Evolutionary conservation across 2,888 invertebrate species (phyloP), one percentile per base, ranked within the genome.

Genomic region (Bellardia bayeri): DNA sequence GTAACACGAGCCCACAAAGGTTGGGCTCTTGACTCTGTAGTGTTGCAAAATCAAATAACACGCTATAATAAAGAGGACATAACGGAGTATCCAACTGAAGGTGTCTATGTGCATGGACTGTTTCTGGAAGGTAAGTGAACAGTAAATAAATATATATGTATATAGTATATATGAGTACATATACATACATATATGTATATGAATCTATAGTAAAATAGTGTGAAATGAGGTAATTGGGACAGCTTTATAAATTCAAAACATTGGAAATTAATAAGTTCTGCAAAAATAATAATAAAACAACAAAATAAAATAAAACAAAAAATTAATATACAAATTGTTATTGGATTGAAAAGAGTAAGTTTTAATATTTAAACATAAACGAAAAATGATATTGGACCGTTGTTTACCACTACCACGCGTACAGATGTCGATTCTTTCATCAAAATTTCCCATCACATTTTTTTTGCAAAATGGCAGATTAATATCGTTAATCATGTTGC

Each of bases 11-110:
- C 98, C 71, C 98, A 98, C 93, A 98, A 98, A 94, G 99, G 99
- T 30, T 99, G 99, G 99, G 98, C 99, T 0, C 94, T 99, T 90
- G 99, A 99, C 94, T 98, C 98, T 0, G 99, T 99, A 3, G 98
- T 98, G 0, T 94, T 99, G 16, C 98, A 98, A 94, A 99, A 99
- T 94, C 96, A 97, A 88, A 98, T 98, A 90, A 98, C 98, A 1
- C 96, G 97, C 89, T 95, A 96, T 91, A 97, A 96, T 92, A 97
- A 97, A 90, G 98, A 99, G 93, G 98, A 99, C 89, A 96, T 99
- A 33, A 97, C 96, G 87, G 97, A 97, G 91, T 97, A 98, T 0
- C 98, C 99, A 0, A 95, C 96, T 0, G 99, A 99, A 94, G 99
- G 99, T 30, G 97, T 98, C 14, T 98, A 98, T 91, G 97, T 98